phyloP scores from a whole-genome alignment of 2,113 vertebrate species.

The Varanus salvator region DNA sequence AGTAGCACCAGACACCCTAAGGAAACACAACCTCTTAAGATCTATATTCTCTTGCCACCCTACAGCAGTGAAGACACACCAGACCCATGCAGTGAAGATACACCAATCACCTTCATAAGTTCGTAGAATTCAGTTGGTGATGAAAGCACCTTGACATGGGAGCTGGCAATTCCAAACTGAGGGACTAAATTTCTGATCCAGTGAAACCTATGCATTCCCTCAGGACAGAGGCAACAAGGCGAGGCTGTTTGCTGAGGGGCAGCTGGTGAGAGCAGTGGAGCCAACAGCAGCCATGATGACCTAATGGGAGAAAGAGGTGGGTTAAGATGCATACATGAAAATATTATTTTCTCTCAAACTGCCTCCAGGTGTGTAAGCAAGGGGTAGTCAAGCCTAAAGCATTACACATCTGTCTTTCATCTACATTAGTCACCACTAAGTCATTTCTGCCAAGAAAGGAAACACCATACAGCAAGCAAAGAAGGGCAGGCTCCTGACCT shows the following conservation, averaged over 20 bases:
- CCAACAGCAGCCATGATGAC: slow-evolving; percentile 90
- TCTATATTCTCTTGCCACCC: background rate
- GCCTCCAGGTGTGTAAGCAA: background rate
- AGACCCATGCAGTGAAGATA: background rate
- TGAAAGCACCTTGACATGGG: slow-evolving; percentile 84
- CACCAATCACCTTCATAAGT: slow-evolving; percentile 87
- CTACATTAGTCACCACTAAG: background rate
- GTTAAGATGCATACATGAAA: background rate
- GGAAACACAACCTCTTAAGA: background rate
- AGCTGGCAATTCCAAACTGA: slow-evolving; percentile 89
- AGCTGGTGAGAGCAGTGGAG: slow-evolving; percentile 86
- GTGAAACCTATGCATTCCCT: slow-evolving; percentile 83
- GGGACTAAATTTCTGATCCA: slow-evolving; percentile 94
- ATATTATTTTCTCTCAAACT: background rate
- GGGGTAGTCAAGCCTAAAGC: background rate
- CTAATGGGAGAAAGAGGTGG: slow-evolving; percentile 71
- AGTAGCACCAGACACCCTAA: background rate
- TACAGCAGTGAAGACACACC: background rate
- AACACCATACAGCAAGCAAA: slow-evolving; percentile 8
- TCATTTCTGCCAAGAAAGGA: slow-evolving; percentile 3
- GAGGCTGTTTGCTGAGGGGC: slow-evolving; percentile 75
- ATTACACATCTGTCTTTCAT: background rate
- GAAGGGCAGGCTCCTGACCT: background rate
- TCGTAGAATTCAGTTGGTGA: slow-evolving; percentile 93
- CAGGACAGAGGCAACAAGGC: slow-evolving; percentile 78